Base-by-base conservation (phyloP, 92 coral and sea anemone species). In the Zoanthus solanderi region DNA sequence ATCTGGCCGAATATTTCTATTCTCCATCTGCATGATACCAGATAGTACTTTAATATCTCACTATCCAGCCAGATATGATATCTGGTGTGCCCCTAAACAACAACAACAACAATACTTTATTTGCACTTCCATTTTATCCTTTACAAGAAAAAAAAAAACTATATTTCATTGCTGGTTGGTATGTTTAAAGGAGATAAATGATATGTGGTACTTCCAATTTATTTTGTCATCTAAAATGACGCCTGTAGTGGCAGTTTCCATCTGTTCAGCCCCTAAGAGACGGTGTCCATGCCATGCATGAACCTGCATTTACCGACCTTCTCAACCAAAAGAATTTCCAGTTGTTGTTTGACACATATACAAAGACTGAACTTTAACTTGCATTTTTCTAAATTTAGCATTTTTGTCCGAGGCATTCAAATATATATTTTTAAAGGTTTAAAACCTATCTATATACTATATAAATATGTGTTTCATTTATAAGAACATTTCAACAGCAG, bases 381-480 rank as follows among this genome's bases (percentile, higher is more conserved):
- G 71, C 23, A 16, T 63, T 63, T 63, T 63, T 63, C 71, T 63
- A 53, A 16, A 63, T 63, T 63, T 18, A 63, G 71, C 68, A 61
- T 63, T 63, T 63, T 63, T 63, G 30, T 16, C 71, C 23, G 68
- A 13, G 68, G 68, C 23, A 61, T 13, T n/a, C 17, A 61, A 4
- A 61, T 13, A n/a, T 61, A 61, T 61, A 61, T 61, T 61, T 61
- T 61, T 61, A 61, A 61, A 61, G 68, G 68, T 61, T 61, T 61
- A 61, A 63, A 63, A 63, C 9, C 71, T 63, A 17, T 63, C 29
- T 17, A 16, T 63, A 18, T 63, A 63, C 68, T 63, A 18, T 63
- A 63, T 53, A 67, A 5, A 30, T 28, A 30, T 67, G 14, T 67
- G 72, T 57, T 57, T 57, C 15, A 57, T 57, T 52, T 52, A 52